phyloP scores from a whole-genome alignment of 2,888 invertebrate genomes.

The Ephialtes manifestator region DNA sequence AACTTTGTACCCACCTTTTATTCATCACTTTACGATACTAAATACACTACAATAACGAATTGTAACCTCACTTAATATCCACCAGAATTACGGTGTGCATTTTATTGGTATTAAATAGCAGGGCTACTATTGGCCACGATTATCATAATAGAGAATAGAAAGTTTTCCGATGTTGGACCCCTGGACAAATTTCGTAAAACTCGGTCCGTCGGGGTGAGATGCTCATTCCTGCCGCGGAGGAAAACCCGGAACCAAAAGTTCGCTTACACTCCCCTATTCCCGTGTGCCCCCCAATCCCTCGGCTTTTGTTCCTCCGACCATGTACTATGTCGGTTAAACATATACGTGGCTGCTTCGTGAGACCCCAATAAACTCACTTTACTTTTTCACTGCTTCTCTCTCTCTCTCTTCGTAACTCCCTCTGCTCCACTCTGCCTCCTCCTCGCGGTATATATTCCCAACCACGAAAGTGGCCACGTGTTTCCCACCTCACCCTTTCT shows the following conservation, averaged over 20 bases:
- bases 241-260: conserved; percentile 32
- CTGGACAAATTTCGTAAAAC: conserved; percentile 36
- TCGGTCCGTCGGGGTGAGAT: conserved; percentile 34
- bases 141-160: conserved; percentile 20
- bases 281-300: conserved; percentile 52
- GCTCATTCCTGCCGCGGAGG: conserved; percentile 6
- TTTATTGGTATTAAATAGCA: conserved; percentile 20
- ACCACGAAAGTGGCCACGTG: conserved; percentile 47
- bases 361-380: conserved; percentile 52
- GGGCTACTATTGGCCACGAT: conserved; percentile 31
- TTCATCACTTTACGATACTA: not conserved
- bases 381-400: conserved; percentile 31
- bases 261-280: conserved; percentile 26
- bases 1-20: not conserved
- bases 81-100: not conserved
- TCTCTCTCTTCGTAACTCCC: conserved; percentile 6
- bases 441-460: conserved; percentile 32
- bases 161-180: not conserved
- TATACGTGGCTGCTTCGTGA: conserved; percentile 33
- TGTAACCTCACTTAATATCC: not conserved
- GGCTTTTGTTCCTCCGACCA: conserved; percentile 26
- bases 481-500: conserved; percentile 37
- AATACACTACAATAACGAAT: not conserved
- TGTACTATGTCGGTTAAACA: conserved; percentile 29
- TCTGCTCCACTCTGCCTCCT: not conserved